These are phyloP conservation scores for Athetis lepigone DNA, from an alignment of 2,888 invertebrate genomes.

Conservation along the genomic window DNA sequence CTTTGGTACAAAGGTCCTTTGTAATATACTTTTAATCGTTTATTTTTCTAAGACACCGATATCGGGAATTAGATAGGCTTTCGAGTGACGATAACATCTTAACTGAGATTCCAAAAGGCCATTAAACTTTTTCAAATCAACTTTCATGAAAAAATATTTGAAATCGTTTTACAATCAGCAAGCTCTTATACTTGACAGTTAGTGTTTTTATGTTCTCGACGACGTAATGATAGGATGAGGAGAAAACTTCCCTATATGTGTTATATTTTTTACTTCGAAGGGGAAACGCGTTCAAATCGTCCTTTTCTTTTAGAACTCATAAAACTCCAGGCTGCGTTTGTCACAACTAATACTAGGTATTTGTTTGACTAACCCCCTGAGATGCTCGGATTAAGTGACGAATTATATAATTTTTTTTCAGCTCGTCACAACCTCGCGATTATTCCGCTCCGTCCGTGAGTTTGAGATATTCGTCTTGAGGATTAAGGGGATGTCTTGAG, in stretches of 20 bases:
- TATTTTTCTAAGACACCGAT: conserved; percentile 59
- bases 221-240: conserved; percentile 20
- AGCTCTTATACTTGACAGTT: neutral
- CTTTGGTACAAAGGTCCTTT: conserved; percentile 59
- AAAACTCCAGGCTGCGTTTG: conserved; percentile 70
- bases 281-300: conserved; percentile 33
- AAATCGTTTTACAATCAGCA: neutral
- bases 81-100: conserved; percentile 26
- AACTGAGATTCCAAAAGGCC: conserved; percentile 25
- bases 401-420: conserved; percentile 86
- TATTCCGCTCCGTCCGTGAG: conserved; percentile 85
- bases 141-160: conserved; percentile 13
- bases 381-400: conserved; percentile 85
- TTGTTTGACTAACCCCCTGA: conserved; percentile 80
- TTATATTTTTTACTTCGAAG: conserved; percentile 33
- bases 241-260: conserved; percentile 12
- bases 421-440: conserved; percentile 85
- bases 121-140: conserved; percentile 30
- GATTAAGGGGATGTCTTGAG: conserved; percentile 86
- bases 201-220: neutral
- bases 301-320: conserved; percentile 53
- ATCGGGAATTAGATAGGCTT: conserved; percentile 49
- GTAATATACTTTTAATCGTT: conserved; percentile 67
- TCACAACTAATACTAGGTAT: conserved; percentile 83
- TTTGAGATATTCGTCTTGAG: conserved; percentile 89